Evolutionary conservation across 92 coral and sea anemone genomes (phyloP).

Genomic region (Porites cylindrica): DNA sequence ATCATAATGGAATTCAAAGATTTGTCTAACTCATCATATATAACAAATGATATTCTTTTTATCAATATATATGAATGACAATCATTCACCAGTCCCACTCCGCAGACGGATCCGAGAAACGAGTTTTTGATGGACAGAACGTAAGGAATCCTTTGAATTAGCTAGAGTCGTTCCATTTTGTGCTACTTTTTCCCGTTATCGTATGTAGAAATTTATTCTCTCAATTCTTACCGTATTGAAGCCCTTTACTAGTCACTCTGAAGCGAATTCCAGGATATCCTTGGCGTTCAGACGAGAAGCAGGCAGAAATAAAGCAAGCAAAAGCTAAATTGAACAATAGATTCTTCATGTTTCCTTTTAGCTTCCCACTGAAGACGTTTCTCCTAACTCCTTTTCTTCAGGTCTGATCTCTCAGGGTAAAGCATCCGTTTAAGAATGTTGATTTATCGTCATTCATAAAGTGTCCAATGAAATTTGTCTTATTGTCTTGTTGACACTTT

Average conservation of each 20-base stretch:
- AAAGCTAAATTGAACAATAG: neutral
- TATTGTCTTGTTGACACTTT: constrained; percentile 2
- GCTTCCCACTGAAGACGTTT: neutral
- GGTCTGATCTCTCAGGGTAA: neutral
- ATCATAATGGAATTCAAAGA: too few species aligned
- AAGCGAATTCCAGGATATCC: constrained; percentile 81
- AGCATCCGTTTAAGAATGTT: neutral
- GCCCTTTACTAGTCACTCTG: constrained; percentile 84
- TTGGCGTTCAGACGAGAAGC: neutral
- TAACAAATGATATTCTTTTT: too few species aligned
- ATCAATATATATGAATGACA: too few species aligned
- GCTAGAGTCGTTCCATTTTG: too few species aligned
- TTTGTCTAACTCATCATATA: too few species aligned
- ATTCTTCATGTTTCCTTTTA: neutral
- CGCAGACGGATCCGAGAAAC: too few species aligned
- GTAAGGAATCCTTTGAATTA: too few species aligned
- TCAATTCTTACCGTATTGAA: constrained; percentile 76
- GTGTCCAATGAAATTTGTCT: constrained; percentile 17
- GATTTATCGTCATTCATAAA: neutral
- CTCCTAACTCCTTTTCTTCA: neutral
- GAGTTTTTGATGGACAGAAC: too few species aligned
- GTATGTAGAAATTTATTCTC: neutral
- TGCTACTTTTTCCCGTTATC: neutral
- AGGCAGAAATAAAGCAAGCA: neutral
- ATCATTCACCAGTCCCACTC: too few species aligned